phyloP scores from a whole-genome alignment of 1,140 invertebrate genomes.

The Hetaerina americana region DNA sequence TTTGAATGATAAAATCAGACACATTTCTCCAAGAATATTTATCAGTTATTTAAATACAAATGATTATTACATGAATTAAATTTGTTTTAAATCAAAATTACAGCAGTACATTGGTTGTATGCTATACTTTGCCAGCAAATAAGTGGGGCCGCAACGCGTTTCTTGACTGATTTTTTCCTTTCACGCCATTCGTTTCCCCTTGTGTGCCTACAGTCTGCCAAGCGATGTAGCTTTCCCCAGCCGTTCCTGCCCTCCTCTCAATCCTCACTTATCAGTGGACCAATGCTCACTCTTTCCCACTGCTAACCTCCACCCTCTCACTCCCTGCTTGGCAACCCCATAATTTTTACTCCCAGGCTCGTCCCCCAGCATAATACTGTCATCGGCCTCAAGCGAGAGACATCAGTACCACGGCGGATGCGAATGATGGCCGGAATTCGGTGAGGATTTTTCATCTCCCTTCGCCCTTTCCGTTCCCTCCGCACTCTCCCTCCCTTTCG shows the following conservation, averaged over 20 bases:
- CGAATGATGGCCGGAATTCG: background rate
- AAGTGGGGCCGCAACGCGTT: too few relatives aligned
- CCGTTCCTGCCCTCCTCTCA: background rate
- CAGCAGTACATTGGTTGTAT: too few relatives aligned
- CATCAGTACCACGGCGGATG: background rate
- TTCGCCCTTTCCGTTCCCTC: background rate
- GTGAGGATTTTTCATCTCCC: background rate
- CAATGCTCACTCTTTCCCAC: background rate
- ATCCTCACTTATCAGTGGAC: background rate
- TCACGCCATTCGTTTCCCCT: too few relatives aligned
- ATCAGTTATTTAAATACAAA: too few relatives aligned
- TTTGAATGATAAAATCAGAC: too few relatives aligned
- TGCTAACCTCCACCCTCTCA: background rate
- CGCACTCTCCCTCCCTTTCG: background rate
- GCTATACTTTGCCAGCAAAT: too few relatives aligned
- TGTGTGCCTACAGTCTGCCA: too few relatives aligned
- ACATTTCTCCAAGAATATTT: too few relatives aligned
- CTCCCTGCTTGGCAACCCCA: background rate
- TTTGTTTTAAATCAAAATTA: too few relatives aligned
- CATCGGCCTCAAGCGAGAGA: background rate
- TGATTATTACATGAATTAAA: too few relatives aligned
- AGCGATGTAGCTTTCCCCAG: too few relatives aligned
- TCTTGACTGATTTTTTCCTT: too few relatives aligned
- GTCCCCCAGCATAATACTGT: background rate
- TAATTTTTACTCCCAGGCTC: background rate